phyloP scores from a whole-genome alignment of 2,113 vertebrate species.

The Ammodytes marinus region DNA sequence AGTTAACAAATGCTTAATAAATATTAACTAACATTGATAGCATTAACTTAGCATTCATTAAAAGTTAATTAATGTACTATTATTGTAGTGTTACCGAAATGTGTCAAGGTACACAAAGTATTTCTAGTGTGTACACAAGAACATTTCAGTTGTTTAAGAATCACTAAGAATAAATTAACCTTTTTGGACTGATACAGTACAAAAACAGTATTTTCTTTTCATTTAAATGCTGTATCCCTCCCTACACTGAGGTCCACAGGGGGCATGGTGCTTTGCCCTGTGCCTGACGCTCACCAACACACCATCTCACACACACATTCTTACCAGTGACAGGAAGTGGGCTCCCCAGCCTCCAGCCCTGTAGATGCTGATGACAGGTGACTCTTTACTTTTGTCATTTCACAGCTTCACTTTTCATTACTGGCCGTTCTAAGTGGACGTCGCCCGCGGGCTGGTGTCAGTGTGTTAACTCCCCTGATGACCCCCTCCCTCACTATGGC shows the following conservation, averaged over 20 bases:
- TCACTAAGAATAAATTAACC: no score
- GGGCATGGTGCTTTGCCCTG: not conserved
- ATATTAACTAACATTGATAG: no score
- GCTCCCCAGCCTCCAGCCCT: constrained; percentile 20
- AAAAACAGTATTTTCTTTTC: not conserved
- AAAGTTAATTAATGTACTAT: no score
- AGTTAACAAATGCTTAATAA: no score
- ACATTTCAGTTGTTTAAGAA: no score
- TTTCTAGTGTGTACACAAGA: no score
- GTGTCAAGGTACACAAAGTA: no score
- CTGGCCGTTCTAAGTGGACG: constrained; percentile 33
- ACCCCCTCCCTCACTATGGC: constrained; percentile 6
- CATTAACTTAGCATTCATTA: no score
- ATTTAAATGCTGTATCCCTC: not conserved
- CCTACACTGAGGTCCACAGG: not conserved
- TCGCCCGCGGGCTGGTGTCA: constrained; percentile 41
- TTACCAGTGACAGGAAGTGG: constrained; percentile 28
- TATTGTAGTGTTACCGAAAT: no score
- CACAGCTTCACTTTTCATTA: constrained; percentile 71
- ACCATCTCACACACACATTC: constrained; percentile 5
- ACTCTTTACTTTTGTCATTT: constrained; percentile 63
- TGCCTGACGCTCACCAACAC: constrained; percentile 22
- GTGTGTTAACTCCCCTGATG: constrained; percentile 24
- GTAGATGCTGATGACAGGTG: constrained; percentile 48
- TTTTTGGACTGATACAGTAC: not conserved